A percentile compares a stretch with the other conserved stretches of the same genome.
Conservation (phyloP, 2,888 invertebrate genomes). For the Drosophila meridiana region DNA sequence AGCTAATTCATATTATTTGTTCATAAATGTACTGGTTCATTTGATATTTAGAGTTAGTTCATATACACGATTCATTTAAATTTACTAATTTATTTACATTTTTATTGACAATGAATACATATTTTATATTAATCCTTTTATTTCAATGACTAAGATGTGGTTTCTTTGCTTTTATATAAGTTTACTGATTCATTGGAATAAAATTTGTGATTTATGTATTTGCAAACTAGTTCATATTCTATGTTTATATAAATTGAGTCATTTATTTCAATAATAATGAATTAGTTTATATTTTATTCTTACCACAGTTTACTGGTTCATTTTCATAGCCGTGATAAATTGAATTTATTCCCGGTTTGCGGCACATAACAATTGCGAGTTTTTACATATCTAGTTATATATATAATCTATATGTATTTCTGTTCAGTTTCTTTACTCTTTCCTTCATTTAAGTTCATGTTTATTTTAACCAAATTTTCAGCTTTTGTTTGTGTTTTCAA, state of each 20-base stretch:
- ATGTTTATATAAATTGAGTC: background rate
- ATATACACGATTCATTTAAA: too few species aligned
- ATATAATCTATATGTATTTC: background rate
- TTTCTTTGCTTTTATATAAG: too few species aligned
- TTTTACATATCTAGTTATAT: background rate
- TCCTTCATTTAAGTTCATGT: conserved; percentile 27
- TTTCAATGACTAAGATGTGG: too few species aligned
- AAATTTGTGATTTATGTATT: too few species aligned
- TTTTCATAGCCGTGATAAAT: background rate
- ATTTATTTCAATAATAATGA: background rate
- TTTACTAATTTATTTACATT: too few species aligned
- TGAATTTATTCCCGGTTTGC: background rate
- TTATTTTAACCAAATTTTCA: conserved; percentile 37
- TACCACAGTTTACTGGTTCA: background rate
- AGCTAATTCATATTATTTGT: background rate
- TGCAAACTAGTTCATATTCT: background rate
- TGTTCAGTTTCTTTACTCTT: conserved; percentile 10
- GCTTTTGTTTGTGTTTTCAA: conserved; percentile 17
- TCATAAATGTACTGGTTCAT: background rate
- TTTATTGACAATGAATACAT: too few species aligned
- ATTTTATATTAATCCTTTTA: too few species aligned
- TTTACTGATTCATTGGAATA: too few species aligned
- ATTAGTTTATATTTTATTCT: background rate
- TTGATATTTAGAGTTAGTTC: background rate
- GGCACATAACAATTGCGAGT: background rate